phyloP scores from a whole-genome alignment of 2,797 vertebrate species.

The Silurus aristotelis region DNA sequence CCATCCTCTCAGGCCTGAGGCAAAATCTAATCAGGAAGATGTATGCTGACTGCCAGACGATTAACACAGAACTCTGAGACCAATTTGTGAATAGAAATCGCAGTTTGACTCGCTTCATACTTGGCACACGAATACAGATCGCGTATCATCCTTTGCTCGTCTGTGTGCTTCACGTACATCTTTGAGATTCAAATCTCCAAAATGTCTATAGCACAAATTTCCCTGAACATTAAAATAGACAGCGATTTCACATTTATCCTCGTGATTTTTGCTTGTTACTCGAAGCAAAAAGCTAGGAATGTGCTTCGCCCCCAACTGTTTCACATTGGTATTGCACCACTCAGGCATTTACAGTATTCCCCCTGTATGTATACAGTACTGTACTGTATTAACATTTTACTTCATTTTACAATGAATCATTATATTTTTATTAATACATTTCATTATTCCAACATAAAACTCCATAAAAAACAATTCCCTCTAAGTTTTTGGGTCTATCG shows the following conservation, averaged over 20 bases:
- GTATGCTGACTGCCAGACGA: constrained; percentile 41
- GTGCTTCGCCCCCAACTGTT: neutral
- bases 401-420: too few relatives aligned
- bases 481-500: too few relatives aligned
- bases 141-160: neutral
- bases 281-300: neutral
- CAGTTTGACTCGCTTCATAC: neutral
- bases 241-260: neutral
- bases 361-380: too few relatives aligned
- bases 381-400: too few relatives aligned
- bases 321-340: neutral
- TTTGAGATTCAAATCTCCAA: too few relatives aligned
- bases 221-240: too few relatives aligned
- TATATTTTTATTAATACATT: too few relatives aligned
- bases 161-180: neutral
- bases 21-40: constrained; percentile 58
- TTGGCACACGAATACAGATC: neutral
- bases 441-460: too few relatives aligned
- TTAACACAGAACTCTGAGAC: constrained; percentile 51
- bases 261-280: neutral
- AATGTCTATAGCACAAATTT: too few relatives aligned
- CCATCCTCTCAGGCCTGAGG: constrained; percentile 52
- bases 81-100: constrained; percentile 46
- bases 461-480: too few relatives aligned
- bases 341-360: neutral